phyloP scores from a whole-genome alignment of 2,113 vertebrate species.

The Apteryx owenii region DNA sequence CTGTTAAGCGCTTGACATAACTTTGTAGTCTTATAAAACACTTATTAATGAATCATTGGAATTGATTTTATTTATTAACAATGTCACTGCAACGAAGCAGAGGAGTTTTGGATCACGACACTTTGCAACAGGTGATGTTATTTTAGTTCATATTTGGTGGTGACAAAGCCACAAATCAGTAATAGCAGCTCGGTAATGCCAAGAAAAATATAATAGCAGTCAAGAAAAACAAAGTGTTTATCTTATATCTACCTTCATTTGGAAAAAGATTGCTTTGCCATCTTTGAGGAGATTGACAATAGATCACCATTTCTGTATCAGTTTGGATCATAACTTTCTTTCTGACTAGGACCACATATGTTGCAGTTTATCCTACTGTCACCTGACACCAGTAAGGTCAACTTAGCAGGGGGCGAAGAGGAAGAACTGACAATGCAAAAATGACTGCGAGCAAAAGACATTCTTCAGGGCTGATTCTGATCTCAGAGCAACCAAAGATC shows the following conservation, averaged over 20 bases:
- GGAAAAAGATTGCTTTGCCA: constrained; percentile 25
- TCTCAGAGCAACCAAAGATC: constrained; percentile 68
- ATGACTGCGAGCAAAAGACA: constrained; percentile 47
- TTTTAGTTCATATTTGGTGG: constrained; percentile 46
- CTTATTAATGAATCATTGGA: constrained; percentile 27
- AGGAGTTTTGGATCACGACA: constrained; percentile 1
- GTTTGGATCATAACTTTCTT: not conserved
- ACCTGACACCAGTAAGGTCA: constrained; percentile 40
- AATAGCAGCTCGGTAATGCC: not conserved
- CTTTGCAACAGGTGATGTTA: not conserved
- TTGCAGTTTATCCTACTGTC: constrained; percentile 53
- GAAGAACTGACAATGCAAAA: constrained; percentile 40
- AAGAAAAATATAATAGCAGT: constrained; percentile 43
- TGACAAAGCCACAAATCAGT: constrained; percentile 44
- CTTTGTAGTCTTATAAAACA: not conserved
- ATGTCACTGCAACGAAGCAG: not conserved
- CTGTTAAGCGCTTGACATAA: not conserved
- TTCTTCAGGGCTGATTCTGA: constrained; percentile 36
- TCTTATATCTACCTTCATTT: constrained; percentile 22
- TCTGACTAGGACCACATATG: constrained; percentile 50
- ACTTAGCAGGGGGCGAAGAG: not conserved
- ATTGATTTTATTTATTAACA: constrained; percentile 45
- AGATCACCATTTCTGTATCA: not conserved
- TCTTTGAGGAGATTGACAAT: constrained; percentile 1
- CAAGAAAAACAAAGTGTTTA: constrained; percentile 15